Base-by-base conservation (phyloP, 2,113 vertebrate species). In the Nematolebias whitei region DNA sequence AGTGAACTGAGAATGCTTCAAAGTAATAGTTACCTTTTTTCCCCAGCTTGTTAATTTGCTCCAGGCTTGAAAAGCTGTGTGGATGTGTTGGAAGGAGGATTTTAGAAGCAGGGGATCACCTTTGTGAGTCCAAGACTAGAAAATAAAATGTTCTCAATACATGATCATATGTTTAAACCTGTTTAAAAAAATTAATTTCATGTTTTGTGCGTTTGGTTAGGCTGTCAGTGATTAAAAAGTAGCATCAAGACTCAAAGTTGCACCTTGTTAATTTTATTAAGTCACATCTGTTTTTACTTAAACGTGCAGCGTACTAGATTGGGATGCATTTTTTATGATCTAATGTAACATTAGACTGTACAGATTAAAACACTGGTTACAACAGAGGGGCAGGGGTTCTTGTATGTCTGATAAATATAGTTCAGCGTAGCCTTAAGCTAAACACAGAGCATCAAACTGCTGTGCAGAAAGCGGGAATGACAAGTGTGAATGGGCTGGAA, bases 401-500 rank as follows among this genome's bases (percentile, higher is more conserved):
- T 29, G 26, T 29, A 3, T 29, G 26, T 29, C 7, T 29, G 26
- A 29, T 29, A 29, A 7, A 29, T 29, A 35, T 6, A 35, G 9
- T 1, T 35, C 5, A 35, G 9, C 32, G 10, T 10, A 35, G 32
- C 32, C 32, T 50, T 50, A 26, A 51, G 44, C 64, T 69, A 58
- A 48, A 35, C 64, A 48, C 32, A 6, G 18, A 15, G 22, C 32
- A 35, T 11, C 35, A 19, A 12, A 61, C 29, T 54, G 39, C 35
- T 56, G 32, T 29, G 47, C 11, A 39, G 32, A 61, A 64, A 35
- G 39, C 44, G 20, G 54, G 10, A 22, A 55, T 20, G 39, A 56
- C 54, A 72, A 64, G 60, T 76, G 62, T 64, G 70, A 68, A 60
- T 50, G 44, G 63, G 41, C 35, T 60, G 49, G 63, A 79, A 50